Evolutionary conservation across 2,888 invertebrate species (phyloP).

Genomic region (Caradrina kadenii): DNA sequence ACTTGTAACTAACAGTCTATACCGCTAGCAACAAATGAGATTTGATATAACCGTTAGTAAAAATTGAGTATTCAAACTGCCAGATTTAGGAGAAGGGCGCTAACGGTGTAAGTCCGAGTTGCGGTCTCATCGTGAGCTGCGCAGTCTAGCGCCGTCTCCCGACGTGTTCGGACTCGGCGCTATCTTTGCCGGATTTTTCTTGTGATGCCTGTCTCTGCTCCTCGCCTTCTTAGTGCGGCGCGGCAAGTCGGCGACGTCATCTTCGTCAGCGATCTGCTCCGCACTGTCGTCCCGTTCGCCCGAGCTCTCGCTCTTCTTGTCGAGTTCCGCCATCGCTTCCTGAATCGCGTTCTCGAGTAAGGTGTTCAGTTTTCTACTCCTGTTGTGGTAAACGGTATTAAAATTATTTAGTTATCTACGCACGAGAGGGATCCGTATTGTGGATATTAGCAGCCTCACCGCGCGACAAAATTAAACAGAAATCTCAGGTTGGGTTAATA

Average conservation of each 20-base stretch:
- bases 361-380: slow-evolving; percentile 97
- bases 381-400: slow-evolving; percentile 79
- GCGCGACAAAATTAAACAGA: slow-evolving; percentile 36
- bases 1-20: slow-evolving; percentile 19
- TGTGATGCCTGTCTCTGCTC: slow-evolving; percentile 75
- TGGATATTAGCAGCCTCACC: slow-evolving; percentile 61
- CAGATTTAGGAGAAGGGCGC: slow-evolving; percentile 26
- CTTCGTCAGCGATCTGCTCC: slow-evolving; percentile 31
- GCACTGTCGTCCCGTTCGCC: slow-evolving; percentile 23
- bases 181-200: slow-evolving; percentile 72
- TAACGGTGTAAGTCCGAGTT: slow-evolving; percentile 19
- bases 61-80: slow-evolving; percentile 25
- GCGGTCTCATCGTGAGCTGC: slow-evolving; percentile 87
- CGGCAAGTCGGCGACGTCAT: slow-evolving; percentile 67
- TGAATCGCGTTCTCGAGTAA: slow-evolving; percentile 97
- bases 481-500: slow-evolving; percentile 85
- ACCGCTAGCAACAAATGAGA: slow-evolving; percentile 19
- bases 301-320: slow-evolving; percentile 90
- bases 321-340: slow-evolving; percentile 97
- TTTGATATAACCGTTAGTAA: slow-evolving; percentile 18
- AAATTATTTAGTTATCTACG: slow-evolving; percentile 46
- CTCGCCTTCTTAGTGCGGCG: slow-evolving; percentile 74
- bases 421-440: slow-evolving; percentile 43
- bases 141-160: slow-evolving; percentile 83
- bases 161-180: slow-evolving; percentile 72